Conservation (phyloP, 2,113 vertebrate species). For the Pseudonaja textilis region DNA sequence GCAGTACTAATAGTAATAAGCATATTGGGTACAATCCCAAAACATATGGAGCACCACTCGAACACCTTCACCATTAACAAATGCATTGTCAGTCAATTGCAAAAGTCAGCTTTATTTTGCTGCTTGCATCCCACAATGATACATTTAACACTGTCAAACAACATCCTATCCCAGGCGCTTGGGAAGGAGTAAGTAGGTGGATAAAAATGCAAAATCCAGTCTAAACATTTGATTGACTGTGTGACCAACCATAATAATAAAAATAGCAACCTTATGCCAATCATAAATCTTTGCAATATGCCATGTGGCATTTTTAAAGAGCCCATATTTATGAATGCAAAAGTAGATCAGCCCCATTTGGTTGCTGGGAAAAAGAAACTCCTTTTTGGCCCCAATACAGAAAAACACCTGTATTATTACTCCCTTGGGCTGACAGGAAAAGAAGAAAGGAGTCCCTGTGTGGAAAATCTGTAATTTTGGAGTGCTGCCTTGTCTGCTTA, state of each 20-base stretch:
- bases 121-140: not conserved
- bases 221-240: not conserved
- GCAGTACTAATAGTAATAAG: not conserved
- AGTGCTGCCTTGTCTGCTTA: not conserved
- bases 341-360: not conserved
- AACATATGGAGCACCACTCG: not conserved
- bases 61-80: not conserved
- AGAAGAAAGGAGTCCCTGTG: not conserved
- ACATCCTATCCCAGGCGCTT: not conserved
- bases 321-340: not conserved
- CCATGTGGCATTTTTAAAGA: not conserved
- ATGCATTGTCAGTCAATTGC: not conserved
- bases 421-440: conserved; percentile 8
- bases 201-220: not conserved
- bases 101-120: not conserved
- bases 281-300: not conserved
- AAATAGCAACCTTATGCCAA: not conserved
- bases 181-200: not conserved
- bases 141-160: not conserved
- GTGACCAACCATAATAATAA: not conserved
- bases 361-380: not conserved
- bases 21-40: not conserved
- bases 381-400: not conserved
- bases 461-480: conserved; percentile 26
- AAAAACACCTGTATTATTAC: not conserved